Conservation (phyloP, 2,797 vertebrate genomes). For the Octomys mimax region DNA sequence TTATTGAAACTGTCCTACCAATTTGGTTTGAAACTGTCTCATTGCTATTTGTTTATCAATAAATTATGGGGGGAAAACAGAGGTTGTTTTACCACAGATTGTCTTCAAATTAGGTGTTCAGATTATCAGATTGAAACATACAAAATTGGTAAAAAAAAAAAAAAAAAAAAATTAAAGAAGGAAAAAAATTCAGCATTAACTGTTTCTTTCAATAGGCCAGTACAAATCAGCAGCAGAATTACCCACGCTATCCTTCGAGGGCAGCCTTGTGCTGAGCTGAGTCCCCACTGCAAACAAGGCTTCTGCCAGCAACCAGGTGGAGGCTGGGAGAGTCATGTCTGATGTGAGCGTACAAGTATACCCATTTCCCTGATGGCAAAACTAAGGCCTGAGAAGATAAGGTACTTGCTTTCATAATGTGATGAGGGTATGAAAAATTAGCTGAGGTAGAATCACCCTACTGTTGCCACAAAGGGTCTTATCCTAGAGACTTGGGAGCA, state of each 20-base stretch:
- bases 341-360: background rate
- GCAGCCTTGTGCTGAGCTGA: background rate
- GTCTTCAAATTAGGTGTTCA: too few relatives aligned
- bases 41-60: too few relatives aligned
- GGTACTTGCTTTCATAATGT: background rate
- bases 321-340: background rate
- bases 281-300: background rate
- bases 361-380: background rate
- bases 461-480: background rate
- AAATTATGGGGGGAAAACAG: too few relatives aligned
- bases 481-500: background rate
- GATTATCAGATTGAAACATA: too few relatives aligned
- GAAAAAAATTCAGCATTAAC: too few relatives aligned
- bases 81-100: too few relatives aligned
- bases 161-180: too few relatives aligned
- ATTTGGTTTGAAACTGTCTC: too few relatives aligned
- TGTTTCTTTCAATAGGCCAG: too few relatives aligned
- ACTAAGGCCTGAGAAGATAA: background rate
- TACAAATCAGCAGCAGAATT: too few relatives aligned
- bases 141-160: too few relatives aligned
- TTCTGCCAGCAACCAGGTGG: background rate
- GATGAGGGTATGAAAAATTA: background rate
- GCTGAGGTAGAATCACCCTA: background rate
- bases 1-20: too few relatives aligned
- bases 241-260: background rate